Conservation (phyloP, 64 coral and sea anemone species). For the Actinia tenebrosa region DNA sequence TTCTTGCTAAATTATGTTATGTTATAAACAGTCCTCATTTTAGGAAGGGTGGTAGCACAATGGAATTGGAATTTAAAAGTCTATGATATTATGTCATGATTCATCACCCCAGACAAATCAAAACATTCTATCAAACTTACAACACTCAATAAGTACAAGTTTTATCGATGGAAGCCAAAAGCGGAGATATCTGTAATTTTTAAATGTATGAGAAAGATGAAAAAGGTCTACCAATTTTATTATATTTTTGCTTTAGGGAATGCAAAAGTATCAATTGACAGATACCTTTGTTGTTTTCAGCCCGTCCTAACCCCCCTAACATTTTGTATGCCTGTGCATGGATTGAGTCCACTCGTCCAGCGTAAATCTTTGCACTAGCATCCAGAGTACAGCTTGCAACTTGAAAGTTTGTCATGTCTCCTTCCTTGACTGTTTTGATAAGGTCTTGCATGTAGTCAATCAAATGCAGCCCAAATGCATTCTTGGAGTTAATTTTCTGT, state of each 20-base stretch:
- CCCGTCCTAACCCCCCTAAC: conserved; percentile 85
- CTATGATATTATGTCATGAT: no score
- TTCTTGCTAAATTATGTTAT: no score
- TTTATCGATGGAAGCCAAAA: background rate
- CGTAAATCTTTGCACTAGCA: conserved; percentile 99
- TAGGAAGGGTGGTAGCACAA: no score
- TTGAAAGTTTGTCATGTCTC: conserved; percentile 97
- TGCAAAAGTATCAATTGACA: background rate
- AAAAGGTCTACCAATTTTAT: no score
- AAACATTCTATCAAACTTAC: no score
- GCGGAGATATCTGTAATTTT: background rate
- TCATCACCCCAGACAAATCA: no score
- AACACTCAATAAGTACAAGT: background rate
- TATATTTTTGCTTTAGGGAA: no score
- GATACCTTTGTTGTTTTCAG: conserved; percentile 76
- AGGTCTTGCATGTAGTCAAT: conserved; percentile 99
- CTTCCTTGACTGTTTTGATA: conserved; percentile 68
- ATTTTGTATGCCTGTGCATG: conserved; percentile 97
- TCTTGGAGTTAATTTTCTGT: conserved; percentile 99
- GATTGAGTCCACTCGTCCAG: conserved; percentile 88
- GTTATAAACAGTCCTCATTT: no score
- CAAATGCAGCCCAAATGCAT: conserved; percentile 89
- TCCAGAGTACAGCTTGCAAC: conserved; percentile 92
- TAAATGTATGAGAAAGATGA: background rate
- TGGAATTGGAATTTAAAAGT: no score